These are phyloP conservation scores for Notarius lentiginosus DNA, from an alignment of 2,113 vertebrate species.

Conservation along the genomic window DNA sequence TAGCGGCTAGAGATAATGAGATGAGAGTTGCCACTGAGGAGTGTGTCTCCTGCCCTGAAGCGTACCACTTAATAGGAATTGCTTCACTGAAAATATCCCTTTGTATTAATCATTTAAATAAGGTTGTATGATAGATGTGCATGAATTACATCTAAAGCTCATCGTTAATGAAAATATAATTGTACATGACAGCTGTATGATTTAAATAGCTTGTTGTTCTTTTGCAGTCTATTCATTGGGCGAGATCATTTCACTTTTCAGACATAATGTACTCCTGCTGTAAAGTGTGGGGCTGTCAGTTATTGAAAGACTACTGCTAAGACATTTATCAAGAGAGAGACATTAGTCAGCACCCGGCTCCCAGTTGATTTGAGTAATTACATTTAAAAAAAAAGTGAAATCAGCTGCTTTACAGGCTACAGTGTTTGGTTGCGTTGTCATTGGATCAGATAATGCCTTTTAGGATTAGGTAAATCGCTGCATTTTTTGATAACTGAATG, in stretches of 20 bases:
- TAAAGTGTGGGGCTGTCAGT: slow-evolving; percentile 17
- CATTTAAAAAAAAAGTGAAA: not conserved
- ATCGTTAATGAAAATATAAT: slow-evolving; percentile 52
- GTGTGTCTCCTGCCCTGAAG: slow-evolving; percentile 18
- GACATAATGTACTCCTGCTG: slow-evolving; percentile 17
- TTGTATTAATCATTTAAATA: slow-evolving; percentile 49
- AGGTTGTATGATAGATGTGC: slow-evolving; percentile 40
- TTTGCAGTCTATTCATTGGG: slow-evolving; percentile 26
- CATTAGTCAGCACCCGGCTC: slow-evolving; percentile 7
- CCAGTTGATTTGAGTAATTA: slow-evolving; percentile 3
- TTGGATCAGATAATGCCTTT: slow-evolving; percentile 34
- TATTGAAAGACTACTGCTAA: slow-evolving; percentile 25
- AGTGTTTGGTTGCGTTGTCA: slow-evolving; percentile 16
- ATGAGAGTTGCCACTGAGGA: slow-evolving; percentile 22
- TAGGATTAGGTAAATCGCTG: slow-evolving; percentile 35
- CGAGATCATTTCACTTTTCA: slow-evolving; percentile 42
- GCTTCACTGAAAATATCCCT: slow-evolving; percentile 44
- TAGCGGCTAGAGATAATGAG: no score
- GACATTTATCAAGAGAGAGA: slow-evolving; percentile 26
- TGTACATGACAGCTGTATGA: slow-evolving; percentile 48
- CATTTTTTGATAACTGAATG: slow-evolving; percentile 28
- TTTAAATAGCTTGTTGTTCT: slow-evolving; percentile 54
- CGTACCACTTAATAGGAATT: slow-evolving; percentile 42
- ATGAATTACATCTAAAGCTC: slow-evolving; percentile 35
- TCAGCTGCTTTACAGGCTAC: slow-evolving; percentile 21